A percentile compares a stretch with the other conserved stretches of the same genome.
These are phyloP conservation scores for Cetoscarus ocellatus DNA, from an alignment of 2,797 vertebrate species.

Conservation along the genomic window DNA sequence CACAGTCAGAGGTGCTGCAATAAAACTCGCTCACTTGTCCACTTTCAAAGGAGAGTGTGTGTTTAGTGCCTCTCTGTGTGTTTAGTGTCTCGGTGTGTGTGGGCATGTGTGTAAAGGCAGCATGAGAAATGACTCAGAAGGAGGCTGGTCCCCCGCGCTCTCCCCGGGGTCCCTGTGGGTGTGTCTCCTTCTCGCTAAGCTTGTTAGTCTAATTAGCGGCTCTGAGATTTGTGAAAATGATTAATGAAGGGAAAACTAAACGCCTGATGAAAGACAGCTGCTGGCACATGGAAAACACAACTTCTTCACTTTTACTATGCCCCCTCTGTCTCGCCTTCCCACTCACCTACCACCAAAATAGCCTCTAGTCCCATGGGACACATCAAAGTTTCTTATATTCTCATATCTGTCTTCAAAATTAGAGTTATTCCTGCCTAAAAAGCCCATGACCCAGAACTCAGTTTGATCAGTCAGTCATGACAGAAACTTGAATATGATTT, in stretches of 20 bases:
- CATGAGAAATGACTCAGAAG: slow-evolving; percentile 42
- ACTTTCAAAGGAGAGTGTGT: neutral
- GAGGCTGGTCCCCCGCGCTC: slow-evolving; percentile 2
- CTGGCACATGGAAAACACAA: slow-evolving; percentile 5
- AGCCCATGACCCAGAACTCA: no score
- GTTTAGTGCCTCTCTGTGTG: neutral
- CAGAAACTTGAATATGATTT: no score
- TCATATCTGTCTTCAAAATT: no score
- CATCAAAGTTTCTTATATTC: no score
- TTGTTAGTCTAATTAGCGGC: slow-evolving; percentile 53
- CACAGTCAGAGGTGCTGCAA: no score
- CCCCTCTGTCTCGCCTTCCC: slow-evolving; percentile 7
- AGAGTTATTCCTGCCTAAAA: no score
- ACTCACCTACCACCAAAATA: slow-evolving; percentile 4
- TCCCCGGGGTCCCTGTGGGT: slow-evolving; percentile 34
- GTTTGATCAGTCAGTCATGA: no score
- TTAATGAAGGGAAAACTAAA: slow-evolving; percentile 53
- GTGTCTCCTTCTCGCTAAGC: slow-evolving; percentile 41
- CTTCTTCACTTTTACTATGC: neutral
- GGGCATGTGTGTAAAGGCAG: neutral
- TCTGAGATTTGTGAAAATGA: slow-evolving; percentile 61
- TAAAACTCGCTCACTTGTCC: no score
- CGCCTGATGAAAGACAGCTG: slow-evolving; percentile 38
- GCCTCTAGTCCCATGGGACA: neutral
- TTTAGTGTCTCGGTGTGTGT: neutral